Base-by-base conservation (phyloP, 2,113 vertebrate species). In the Spea multiplicata region DNA sequence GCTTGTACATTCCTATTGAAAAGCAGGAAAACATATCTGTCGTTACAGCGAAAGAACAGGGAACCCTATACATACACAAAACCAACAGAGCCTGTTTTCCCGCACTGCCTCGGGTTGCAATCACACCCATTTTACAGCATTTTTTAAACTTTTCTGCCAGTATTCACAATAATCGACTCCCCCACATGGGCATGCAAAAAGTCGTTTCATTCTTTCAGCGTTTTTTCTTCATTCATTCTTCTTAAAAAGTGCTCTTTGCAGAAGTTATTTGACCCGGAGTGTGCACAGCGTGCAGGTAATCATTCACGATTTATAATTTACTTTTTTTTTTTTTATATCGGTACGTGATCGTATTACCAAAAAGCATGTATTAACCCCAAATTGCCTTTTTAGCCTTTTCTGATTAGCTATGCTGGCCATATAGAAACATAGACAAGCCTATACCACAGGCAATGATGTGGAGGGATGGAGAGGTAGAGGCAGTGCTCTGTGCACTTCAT, bases 141-240 rank as follows among this genome's bases (percentile, higher is more conserved):
- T 80, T 80, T 80, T 80, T 57, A 49, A 80, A 80, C 70, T 73
- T 65, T 66, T 47, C 49, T 73, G 70, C 50, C 62, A 59, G 62
- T 30, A 48, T 73, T 73, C 8, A 14, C 66, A 49, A 7, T 10
- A 47, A 53, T 73, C 62, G 45, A 7, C 44, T 17, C n/a, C 76
- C 68, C 69, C 44, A 46, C 14, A 8, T 16, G 0, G 59, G 4
- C 49, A 9, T 53, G 12, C 57, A 13, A 61, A 61, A 1, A n/a
- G 4, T 5, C 57, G 13, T 17, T 64, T 64, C 17, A 17, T 4
- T 13, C 55, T 3, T 64, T 64, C 30, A 64, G n/a, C n/a, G 3
- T 49, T 70, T 9, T 70, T 49, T 70, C 6, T 70, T 3, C 44
- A 50, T 70, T 50, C 2, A 70, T 10, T 68, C n/a, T 13, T 48